Base-by-base conservation (phyloP, 2,113 vertebrate species). In the Callospermophilus lateralis region DNA sequence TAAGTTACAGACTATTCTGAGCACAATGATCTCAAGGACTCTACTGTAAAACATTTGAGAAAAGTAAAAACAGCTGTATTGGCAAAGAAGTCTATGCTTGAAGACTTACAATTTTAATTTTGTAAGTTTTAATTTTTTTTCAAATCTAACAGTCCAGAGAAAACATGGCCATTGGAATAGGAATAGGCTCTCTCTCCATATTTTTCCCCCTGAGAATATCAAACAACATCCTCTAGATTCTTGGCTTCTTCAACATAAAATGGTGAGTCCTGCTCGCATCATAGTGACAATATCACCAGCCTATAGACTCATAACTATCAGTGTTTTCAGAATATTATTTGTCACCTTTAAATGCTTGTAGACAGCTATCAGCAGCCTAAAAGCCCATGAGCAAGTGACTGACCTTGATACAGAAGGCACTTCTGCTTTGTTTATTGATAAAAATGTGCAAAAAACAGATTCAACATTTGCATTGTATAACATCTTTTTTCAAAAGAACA, bases 391-490 rank as follows among this genome's bases (percentile, higher is more conserved):
- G 45, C 26, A 78, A 90, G 39, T n/a, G 20, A 63, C 79, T 79
- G 70, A 84, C 76, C 65, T 95, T 80, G 30, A 94, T 16, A 45
- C 26, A 74, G 58, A 93, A 88, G 78, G 51, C 26, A 77, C 3
- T 32, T 87, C 55, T 53, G 26, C 72, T 85, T 94, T 19, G 45
- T 58, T 91, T 95, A 79, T 80, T 95, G 94, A 67, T 84, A 90
- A 26, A 95, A 95, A 88, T 51, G 48, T 72, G 53, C 58, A 93
- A 67, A 93, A 96, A 96, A 55, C 20, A 94, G 34, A 83, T 20
- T 86, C 22, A 15, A 92, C 6, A 6, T 93, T 86, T 84, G 22
- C 30, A 78, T 70, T 92, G 7, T 80, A 30, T 42, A 89, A 94
- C 20, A 81, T 61, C 6, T 22, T 89, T 92, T 97, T 94, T 73